Base-by-base conservation (phyloP, 2,113 vertebrate genomes). In the Scytalopus superciliaris region DNA sequence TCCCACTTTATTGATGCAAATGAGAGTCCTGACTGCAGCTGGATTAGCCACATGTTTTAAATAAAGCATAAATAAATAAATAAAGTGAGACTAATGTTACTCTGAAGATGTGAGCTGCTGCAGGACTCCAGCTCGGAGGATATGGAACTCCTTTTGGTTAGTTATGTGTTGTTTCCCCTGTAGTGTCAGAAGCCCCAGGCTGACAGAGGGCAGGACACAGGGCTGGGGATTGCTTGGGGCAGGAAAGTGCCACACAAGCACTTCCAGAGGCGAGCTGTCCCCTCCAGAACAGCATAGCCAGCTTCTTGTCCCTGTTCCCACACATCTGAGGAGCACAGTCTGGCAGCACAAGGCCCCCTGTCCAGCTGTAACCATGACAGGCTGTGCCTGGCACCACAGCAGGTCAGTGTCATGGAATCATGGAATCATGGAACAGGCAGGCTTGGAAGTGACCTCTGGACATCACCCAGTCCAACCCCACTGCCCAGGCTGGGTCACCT, bases 131-230 rank as follows among this genome's bases (percentile, higher is more conserved):
- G 19, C 0, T 57, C 1, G 11, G n/a, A 55, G 19, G 9, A 14
- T 2, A 17, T 0, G n/a, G 19, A 39, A 56, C 11, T 12, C 1
- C 13, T 84, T 11, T 24, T 18, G 9, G 14, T 23, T 13, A n/a
- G 11, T 12, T 31, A 25, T 3, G 3, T 12, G 25, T 0, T 2
- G 4, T 3, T 5, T 55, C 8, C 27, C 6, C 12, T 19, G 6
- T 0, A 9, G 1, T 0, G 23, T 0, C 17, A 31, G n/a, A 66
- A 66, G 5, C 1, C 19, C 27, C 14, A 9, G 9, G n/a, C 14
- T 28, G 47, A 53, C 4, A 18, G 24, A 49, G 31, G 0, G 6
- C 37, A 17, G 30, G 14, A 14, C 19, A 12, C 24, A 37, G n/a
- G 27, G 21, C 0, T 60, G 59, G 44, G 52, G 45, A 21, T 1